Conservation (phyloP, 1,140 invertebrate genomes). For the Hormaphis cornu region DNA sequence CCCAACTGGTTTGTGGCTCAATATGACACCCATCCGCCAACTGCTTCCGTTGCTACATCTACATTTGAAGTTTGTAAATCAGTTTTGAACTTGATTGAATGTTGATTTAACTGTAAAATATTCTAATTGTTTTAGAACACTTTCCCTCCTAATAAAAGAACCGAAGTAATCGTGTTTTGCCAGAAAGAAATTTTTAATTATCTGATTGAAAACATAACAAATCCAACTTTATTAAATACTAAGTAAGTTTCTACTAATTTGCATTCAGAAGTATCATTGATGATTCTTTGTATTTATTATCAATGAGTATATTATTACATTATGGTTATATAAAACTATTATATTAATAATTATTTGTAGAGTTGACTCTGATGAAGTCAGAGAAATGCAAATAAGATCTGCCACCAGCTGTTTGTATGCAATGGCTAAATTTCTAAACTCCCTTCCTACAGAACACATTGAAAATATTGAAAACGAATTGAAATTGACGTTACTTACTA, state of each 20-base stretch:
- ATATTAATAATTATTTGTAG: conserved; percentile 40
- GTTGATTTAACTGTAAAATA: background rate
- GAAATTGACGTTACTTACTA: conserved; percentile 49
- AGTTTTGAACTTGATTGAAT: background rate
- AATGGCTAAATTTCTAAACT: conserved; percentile 53
- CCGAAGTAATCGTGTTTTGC: conserved; percentile 64
- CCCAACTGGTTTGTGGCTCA: conserved; percentile 67
- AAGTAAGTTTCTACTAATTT: background rate
- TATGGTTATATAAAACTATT: conserved; percentile 33
- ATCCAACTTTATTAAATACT: conserved; percentile 7
- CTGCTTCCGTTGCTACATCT: conserved; percentile 58
- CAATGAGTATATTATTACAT: too few relatives aligned
- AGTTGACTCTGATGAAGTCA: conserved; percentile 56
- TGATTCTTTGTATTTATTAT: too few relatives aligned
- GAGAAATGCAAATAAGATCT: conserved; percentile 60
- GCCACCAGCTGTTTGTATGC: conserved; percentile 57
- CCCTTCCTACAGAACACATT: conserved; percentile 46
- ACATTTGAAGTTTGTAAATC: conserved; percentile 52
- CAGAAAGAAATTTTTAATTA: conserved; percentile 54
- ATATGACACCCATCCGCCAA: conserved; percentile 70
- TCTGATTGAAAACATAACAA: conserved; percentile 2
- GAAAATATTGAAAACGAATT: conserved; percentile 44
- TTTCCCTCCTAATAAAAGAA: conserved; percentile 60
- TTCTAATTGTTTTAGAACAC: conserved; percentile 44
- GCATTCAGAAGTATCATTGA: background rate